phyloP scores from a whole-genome alignment of 2,113 vertebrate species.

The Nematolebias whitei region DNA sequence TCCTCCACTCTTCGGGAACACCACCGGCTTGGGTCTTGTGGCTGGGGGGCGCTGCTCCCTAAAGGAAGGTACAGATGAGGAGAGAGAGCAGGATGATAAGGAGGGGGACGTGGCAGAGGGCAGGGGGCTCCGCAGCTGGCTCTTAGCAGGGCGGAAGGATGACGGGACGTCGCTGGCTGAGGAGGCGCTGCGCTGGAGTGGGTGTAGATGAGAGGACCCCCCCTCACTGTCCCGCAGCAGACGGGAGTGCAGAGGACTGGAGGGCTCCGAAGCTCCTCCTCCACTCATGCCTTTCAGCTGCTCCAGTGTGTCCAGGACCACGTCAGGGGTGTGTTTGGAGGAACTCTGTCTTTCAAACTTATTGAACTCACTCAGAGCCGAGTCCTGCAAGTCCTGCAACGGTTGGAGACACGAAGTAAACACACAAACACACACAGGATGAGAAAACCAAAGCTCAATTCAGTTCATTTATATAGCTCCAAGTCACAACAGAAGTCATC shows the following conservation, averaged over 20 bases:
- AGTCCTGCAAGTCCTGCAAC: constrained; percentile 92
- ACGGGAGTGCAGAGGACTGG: constrained; percentile 95
- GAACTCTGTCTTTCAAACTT: constrained; percentile 92
- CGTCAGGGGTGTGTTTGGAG: constrained; percentile 91
- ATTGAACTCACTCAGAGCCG: constrained; percentile 90
- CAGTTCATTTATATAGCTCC: no score
- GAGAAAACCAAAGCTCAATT: not conserved
- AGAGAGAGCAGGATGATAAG: constrained; percentile 69
- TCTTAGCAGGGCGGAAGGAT: constrained; percentile 89
- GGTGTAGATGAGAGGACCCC: constrained; percentile 78
- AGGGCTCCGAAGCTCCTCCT: constrained; percentile 88
- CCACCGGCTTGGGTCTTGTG: constrained; percentile 90
- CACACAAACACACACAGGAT: not conserved
- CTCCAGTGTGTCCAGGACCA: constrained; percentile 97
- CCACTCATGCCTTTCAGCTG: constrained; percentile 87
- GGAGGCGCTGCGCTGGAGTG: constrained; percentile 94
- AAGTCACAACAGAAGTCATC: no score
- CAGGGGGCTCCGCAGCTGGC: constrained; percentile 76
- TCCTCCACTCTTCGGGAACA: constrained; percentile 89
- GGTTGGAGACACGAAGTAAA: not conserved
- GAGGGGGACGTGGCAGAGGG: constrained; percentile 68
- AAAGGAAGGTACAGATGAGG: constrained; percentile 73
- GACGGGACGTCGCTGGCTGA: constrained; percentile 92
- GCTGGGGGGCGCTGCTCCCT: constrained; percentile 88
- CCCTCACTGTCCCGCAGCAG: constrained; percentile 89